A percentile compares a stretch with the other conserved stretches of the same genome.
Evolutionary conservation across 2,888 invertebrate species (phyloP).

Genomic region (Pyrochroa serraticornis): DNA sequence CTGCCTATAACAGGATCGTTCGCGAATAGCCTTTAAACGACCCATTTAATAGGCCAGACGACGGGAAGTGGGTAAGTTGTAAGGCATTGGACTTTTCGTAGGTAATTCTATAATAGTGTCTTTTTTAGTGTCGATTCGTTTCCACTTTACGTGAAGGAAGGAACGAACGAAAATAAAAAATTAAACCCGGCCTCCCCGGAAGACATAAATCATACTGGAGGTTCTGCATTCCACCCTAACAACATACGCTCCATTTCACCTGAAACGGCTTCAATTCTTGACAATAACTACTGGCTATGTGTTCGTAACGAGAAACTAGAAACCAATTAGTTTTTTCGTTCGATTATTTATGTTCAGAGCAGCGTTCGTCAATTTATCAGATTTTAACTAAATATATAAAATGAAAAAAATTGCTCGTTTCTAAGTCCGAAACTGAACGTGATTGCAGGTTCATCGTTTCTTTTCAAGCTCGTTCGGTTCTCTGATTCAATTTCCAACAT

Average conservation of each 20-base stretch:
- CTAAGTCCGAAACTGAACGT: background rate
- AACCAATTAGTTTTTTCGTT: slow-evolving; percentile 13
- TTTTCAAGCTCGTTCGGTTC: slow-evolving; percentile 18
- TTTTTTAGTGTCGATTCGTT: too few species aligned
- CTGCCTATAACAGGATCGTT: slow-evolving; percentile 6
- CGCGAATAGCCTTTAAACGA: slow-evolving; percentile 5
- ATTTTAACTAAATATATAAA: too few species aligned
- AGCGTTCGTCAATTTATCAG: too few species aligned
- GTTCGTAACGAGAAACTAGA: slow-evolving; percentile 17
- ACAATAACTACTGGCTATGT: slow-evolving; percentile 19
- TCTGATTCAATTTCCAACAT: slow-evolving; percentile 27
- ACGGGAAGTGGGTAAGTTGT: too few species aligned
- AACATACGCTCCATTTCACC: slow-evolving; percentile 34
- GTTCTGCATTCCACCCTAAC: slow-evolving; percentile 3
- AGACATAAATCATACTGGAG: too few species aligned
- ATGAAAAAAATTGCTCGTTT: too few species aligned
- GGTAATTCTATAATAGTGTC: too few species aligned
- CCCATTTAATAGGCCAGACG: slow-evolving; percentile 2
- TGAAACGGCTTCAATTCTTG: slow-evolving; percentile 36
- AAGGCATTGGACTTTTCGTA: too few species aligned
- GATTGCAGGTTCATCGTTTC: slow-evolving; percentile 26
- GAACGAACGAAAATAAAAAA: too few species aligned
- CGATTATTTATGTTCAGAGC: background rate
- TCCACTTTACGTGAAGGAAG: too few species aligned
- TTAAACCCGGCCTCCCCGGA: too few species aligned